Conservation (phyloP, 2,113 vertebrate genomes). For the Podarcis muralis region DNA sequence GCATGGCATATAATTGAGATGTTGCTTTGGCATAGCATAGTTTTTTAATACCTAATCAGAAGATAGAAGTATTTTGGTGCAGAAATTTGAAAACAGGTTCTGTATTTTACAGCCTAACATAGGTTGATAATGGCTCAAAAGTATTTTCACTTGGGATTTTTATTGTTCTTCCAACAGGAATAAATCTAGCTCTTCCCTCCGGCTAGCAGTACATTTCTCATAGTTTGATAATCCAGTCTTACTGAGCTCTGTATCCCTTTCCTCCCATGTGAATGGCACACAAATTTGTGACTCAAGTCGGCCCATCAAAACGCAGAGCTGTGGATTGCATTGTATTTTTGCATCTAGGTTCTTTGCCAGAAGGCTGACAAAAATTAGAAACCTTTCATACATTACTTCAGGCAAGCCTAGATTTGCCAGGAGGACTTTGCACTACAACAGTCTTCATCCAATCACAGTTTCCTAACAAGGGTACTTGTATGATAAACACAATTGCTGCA, state of each 20-base stretch:
- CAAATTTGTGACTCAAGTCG: neutral
- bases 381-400: neutral
- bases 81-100: neutral
- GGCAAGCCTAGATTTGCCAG: neutral
- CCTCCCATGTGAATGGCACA: neutral
- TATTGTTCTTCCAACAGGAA: slow-evolving; percentile 35
- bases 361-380: neutral
- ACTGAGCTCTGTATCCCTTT: slow-evolving; percentile 19
- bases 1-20: neutral
- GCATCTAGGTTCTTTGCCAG: neutral
- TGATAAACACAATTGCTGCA: neutral
- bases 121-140: slow-evolving; percentile 1
- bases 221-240: rapidly evolving
- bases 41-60: neutral
- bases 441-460: neutral
- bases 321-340: neutral
- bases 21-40: neutral
- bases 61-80: slow-evolving; percentile 7
- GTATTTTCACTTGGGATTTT: slow-evolving; percentile 44
- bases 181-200: slow-evolving; percentile 21
- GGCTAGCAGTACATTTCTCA: slow-evolving; percentile 14
- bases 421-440: neutral
- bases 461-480: neutral
- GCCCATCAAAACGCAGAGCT: neutral
- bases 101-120: neutral